phyloP scores from a whole-genome alignment of 2,888 invertebrate species.

The Norana najaformis region DNA sequence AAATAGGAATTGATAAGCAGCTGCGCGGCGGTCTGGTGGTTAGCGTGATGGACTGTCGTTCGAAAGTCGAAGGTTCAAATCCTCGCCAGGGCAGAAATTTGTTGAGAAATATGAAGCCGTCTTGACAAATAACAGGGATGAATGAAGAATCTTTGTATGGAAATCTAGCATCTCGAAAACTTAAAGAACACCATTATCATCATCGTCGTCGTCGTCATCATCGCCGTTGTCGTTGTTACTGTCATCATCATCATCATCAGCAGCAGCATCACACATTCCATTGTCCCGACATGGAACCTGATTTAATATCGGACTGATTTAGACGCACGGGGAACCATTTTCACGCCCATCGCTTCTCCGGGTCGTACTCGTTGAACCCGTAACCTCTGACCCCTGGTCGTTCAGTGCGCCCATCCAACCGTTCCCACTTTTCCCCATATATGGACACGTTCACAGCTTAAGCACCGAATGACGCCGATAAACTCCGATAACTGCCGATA shows the following conservation, averaged over 20 bases:
- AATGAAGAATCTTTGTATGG: too few relatives aligned
- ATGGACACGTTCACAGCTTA: background rate
- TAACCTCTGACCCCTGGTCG: background rate
- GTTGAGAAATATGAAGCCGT: too few relatives aligned
- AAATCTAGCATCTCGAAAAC: too few relatives aligned
- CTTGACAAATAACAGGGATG: too few relatives aligned
- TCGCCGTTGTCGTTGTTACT: too few relatives aligned
- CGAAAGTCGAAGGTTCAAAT: too few relatives aligned
- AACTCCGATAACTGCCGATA: background rate
- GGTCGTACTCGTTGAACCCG: background rate
- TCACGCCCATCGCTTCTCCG: background rate
- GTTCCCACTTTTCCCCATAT: background rate
- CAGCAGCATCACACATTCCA: background rate
- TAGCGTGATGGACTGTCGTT: too few relatives aligned
- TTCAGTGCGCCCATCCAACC: background rate
- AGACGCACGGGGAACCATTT: background rate
- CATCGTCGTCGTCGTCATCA: conserved; percentile 17
- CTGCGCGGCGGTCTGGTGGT: too few relatives aligned
- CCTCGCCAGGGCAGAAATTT: too few relatives aligned
- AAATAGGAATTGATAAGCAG: too few relatives aligned
- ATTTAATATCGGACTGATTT: background rate
- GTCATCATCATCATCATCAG: background rate
- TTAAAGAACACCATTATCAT: background rate
- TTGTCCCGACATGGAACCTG: background rate
- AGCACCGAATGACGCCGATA: background rate